Percentiles rank a stretch among this genome's conserved stretches.
phyloP scores from a whole-genome alignment of 2,113 vertebrate genomes.

The Dinomys branickii region DNA sequence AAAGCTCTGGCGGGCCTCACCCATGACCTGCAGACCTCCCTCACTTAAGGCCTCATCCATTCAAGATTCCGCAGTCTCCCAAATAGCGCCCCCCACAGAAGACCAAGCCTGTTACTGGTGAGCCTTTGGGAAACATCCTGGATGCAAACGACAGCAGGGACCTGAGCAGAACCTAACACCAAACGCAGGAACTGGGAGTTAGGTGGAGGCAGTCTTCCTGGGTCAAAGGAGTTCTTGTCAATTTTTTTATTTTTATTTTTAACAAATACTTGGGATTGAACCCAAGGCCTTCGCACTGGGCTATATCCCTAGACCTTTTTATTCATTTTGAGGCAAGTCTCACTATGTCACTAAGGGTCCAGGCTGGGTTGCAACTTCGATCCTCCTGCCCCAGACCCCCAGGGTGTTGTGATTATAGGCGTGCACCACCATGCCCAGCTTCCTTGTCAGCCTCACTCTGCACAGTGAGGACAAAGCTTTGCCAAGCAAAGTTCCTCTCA shows the following conservation, averaged over 20 bases:
- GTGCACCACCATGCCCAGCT: not conserved
- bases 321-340: not conserved
- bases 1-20: not conserved
- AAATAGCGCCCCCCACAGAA: not conserved
- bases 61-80: not conserved
- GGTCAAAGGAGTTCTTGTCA: not conserved
- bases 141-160: not conserved
- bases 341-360: not conserved
- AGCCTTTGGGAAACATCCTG: not conserved
- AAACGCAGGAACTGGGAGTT: not conserved
- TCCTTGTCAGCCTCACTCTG: not conserved
- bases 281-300: not conserved
- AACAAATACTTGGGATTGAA: not conserved
- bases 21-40: not conserved
- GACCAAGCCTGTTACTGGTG: not conserved
- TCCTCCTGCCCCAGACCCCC: not conserved
- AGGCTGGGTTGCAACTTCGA: not conserved
- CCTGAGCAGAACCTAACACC: not conserved
- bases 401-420: not conserved
- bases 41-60: not conserved
- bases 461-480: not conserved
- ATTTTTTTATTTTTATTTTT: not conserved
- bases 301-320: not conserved
- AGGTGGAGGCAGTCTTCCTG: not conserved
- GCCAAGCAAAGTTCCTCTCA: not conserved